Base-by-base conservation (phyloP, 2,113 vertebrate genomes). In the Sterna hirundo region DNA sequence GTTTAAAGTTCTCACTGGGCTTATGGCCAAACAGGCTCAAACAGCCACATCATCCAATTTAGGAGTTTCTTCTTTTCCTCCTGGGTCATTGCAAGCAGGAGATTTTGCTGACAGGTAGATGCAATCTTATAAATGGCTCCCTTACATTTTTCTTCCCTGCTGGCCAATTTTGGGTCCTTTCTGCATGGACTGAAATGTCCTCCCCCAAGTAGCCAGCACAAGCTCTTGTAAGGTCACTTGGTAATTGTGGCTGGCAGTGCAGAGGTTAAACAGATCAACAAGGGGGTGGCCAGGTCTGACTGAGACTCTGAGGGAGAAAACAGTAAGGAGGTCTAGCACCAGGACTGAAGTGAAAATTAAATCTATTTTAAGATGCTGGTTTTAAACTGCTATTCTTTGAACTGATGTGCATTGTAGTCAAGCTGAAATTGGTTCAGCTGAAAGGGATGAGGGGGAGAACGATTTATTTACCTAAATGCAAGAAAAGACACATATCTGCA, bases 341-440 rank as follows among this genome's bases (percentile, higher is more conserved):
- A 83, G 23, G 46, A 71, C 4, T 17, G 60, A 91, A 96, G 80
- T 65, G 88, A 95, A 90, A 97, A 96, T 77, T 29, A 96, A 95
- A 70, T 96, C 77, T 94, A n/a, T 91, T 96, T 94, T 64, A 79
- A 96, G 95, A 54, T 94, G 70, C n/a, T 65, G 23, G 9, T 94
- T 97, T 86, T 5, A 88, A 96, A 93, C 42, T 94, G 17, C 68
- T 93, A 2, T 65, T 80, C 89, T 94, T 96, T 82, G 82, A 94
- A 92, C 15, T 62, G 47, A 72, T 79, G 34, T 68, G 32, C 83
- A 65, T 90, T 88, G 84, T 86, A 88, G 80, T 60, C 47, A 88
- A 88, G 72, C 20, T 82, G 29, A 81, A 90, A 88, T 68, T 83
- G 23, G 18, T 69, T 94, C n/a, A n/a, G n/a, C n/a, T n/a, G n/a